A percentile compares a stretch with the other conserved stretches of the same genome.
Conservation (phyloP, 2,113 vertebrate species). For the Vanacampus margaritifer region DNA sequence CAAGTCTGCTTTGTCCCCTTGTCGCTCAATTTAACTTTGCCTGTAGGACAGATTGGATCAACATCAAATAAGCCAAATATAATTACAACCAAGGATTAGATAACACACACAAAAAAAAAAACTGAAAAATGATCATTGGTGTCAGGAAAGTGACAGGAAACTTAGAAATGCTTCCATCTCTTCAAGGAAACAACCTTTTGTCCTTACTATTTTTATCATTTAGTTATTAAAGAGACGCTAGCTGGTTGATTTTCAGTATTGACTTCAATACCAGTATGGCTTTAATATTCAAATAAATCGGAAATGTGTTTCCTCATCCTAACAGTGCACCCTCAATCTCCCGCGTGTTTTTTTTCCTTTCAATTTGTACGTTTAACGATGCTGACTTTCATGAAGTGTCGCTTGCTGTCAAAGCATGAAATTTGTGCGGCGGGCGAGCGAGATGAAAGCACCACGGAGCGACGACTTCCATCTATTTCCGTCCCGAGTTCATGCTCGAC, state of each 20-base stretch:
- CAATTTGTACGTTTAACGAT: conserved; percentile 3
- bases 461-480: conserved; percentile 8
- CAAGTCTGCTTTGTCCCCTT: conserved; percentile 1
- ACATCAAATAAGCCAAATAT: conserved; percentile 12
- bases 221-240: not conserved
- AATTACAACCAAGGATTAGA: conserved; percentile 13
- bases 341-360: not conserved
- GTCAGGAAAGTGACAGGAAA: conserved; percentile 2
- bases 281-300: not conserved
- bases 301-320: not conserved
- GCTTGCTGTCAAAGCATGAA: conserved; percentile 9
- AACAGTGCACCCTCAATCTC: not conserved
- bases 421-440: not conserved
- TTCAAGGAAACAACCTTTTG: conserved; percentile 7
- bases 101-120: not conserved
- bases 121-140: not conserved
- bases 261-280: not conserved
- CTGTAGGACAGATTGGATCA: conserved; percentile 8
- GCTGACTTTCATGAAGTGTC: conserved; percentile 9
- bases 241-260: not conserved
- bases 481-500: not conserved
- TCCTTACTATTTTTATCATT: conserved; percentile 1
- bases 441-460: conserved; percentile 6
- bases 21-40: conserved; percentile 8
- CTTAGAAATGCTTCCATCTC: conserved; percentile 1